Evolutionary conservation across 2,797 vertebrate species (phyloP), one percentile per base, ranked within the genome.

Genomic region (Adrianichthys oophorus): DNA sequence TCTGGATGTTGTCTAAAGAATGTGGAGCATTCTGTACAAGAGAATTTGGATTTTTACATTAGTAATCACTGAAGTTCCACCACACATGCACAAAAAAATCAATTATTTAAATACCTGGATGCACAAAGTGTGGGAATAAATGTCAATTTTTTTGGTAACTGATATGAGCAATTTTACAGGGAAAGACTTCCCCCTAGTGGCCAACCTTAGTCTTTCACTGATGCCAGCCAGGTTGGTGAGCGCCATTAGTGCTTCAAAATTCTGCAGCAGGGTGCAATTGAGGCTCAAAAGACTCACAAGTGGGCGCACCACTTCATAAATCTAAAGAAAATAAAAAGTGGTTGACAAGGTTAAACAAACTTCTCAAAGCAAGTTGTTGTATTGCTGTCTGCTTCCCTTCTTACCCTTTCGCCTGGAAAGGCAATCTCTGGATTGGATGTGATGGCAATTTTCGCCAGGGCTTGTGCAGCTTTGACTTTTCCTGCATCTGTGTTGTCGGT

Each of bases 161-260:
- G 3, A 29, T 62, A 7, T 41, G 4, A 1, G 4, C 52, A 17
- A 57, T 24, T 14, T 79, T 7, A 71, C 43, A 24, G 63, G 42
- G 21, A 55, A 19, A 79, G 32, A 70, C 41, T 16, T 49, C 76
- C 79, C 81, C 56, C 83, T 81, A 68, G 81, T 79, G 78, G 82
- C 93, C 80, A 77, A 98, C 97, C 97, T 92, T 76, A 99, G 94
- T 83, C 92, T 89, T 61, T 99, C 98, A 0, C 91, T 96, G 85
- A 98, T 95, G 68, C 98, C 96, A 0, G 96, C 95, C 87, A 99
- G 86, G 80, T 99, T 98, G 44, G 97, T 99, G 12, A 98, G 88
- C 0, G 95, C 97, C 98, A 99, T 99, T 59, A 99, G 92, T 1
- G 96, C 93, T 80, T 99, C 98, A 0, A 99, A 99, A 87, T 99